A percentile compares a stretch with the other conserved stretches of the same genome.
These are phyloP conservation scores for Abrostola tripartita DNA, from an alignment of 2,888 invertebrate species.

Conservation along the genomic window DNA sequence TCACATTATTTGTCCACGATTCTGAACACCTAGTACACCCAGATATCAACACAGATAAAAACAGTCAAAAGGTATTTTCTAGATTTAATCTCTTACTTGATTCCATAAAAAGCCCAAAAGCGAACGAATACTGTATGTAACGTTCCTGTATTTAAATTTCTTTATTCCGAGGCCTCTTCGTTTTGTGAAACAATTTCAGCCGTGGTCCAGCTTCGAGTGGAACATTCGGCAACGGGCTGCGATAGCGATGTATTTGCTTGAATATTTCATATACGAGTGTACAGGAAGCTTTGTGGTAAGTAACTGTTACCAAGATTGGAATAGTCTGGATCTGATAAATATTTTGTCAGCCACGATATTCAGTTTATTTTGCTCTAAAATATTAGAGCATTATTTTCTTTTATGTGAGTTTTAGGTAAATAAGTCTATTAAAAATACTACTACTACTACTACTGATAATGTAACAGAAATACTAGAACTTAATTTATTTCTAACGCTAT, in stretches of 20 bases:
- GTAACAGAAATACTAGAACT: too few relatives aligned
- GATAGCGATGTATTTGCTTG: constrained; percentile 72
- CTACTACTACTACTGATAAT: too few relatives aligned
- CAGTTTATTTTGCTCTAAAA: too few relatives aligned
- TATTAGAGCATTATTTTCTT: too few relatives aligned
- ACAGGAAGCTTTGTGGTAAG: constrained; percentile 61
- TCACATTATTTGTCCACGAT: too few relatives aligned
- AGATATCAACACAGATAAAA: too few relatives aligned
- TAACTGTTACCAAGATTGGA: constrained; percentile 34
- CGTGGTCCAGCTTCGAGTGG: constrained; percentile 65
- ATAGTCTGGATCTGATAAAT: not conserved
- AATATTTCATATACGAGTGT: constrained; percentile 80
- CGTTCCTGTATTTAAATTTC: constrained; percentile 19
- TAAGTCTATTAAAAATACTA: too few relatives aligned
- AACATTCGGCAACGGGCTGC: constrained; percentile 61
- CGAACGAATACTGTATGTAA: constrained; percentile 8
- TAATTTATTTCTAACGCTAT: too few relatives aligned
- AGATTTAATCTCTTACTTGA: constrained; percentile 19
- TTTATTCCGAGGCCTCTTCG: constrained; percentile 28
- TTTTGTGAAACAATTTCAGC: constrained; percentile 71
- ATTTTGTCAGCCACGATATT: too few relatives aligned
- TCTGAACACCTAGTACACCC: too few relatives aligned
- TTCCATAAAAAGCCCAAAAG: constrained; percentile 18
- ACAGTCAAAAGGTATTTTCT: not conserved
- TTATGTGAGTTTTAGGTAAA: too few relatives aligned